A percentile compares a stretch with the other conserved stretches of the same genome.
Evolutionary conservation across 1,140 invertebrate species (phyloP).

Genomic region (Euura saliciscinereae): DNA sequence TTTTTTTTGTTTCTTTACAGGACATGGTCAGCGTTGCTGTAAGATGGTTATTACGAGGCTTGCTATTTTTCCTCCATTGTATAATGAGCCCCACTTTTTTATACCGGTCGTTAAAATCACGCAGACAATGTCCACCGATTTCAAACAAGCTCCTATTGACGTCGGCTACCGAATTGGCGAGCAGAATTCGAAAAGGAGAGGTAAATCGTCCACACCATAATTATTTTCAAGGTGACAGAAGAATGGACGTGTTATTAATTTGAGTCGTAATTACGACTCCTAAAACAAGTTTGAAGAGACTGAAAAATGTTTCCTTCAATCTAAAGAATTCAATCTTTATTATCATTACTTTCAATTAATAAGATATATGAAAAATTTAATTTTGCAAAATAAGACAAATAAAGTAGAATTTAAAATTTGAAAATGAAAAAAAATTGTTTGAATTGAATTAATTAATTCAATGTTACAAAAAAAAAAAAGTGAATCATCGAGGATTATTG

Average conservation of each 20-base stretch:
- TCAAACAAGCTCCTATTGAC: conserved; percentile 64
- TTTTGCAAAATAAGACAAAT: too few relatives aligned
- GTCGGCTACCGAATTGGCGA: conserved; percentile 65
- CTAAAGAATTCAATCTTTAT: too few relatives aligned
- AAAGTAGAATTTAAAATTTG: too few relatives aligned
- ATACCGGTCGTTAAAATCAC: conserved; percentile 52
- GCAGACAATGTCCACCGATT: conserved; percentile 64
- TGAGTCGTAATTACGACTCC: neutral
- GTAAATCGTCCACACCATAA: conserved; percentile 46
- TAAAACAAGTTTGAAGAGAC: conserved; percentile 8
- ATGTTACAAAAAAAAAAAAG: neutral
- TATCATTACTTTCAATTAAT: too few relatives aligned
- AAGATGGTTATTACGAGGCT: conserved; percentile 17
- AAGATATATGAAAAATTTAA: too few relatives aligned
- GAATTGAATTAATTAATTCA: neutral
- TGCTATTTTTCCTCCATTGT: conserved; percentile 49
- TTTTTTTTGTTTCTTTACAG: conserved; percentile 14
- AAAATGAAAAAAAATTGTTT: neutral
- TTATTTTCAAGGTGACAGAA: neutral
- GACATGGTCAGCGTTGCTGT: conserved; percentile 20
- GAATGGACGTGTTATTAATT: neutral
- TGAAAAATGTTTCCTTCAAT: neutral
- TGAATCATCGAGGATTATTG: neutral
- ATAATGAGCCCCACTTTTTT: conserved; percentile 52
- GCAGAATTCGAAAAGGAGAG: conserved; percentile 66